phyloP scores from a whole-genome alignment of 1,140 invertebrate species.

The Drosophila tristis region DNA sequence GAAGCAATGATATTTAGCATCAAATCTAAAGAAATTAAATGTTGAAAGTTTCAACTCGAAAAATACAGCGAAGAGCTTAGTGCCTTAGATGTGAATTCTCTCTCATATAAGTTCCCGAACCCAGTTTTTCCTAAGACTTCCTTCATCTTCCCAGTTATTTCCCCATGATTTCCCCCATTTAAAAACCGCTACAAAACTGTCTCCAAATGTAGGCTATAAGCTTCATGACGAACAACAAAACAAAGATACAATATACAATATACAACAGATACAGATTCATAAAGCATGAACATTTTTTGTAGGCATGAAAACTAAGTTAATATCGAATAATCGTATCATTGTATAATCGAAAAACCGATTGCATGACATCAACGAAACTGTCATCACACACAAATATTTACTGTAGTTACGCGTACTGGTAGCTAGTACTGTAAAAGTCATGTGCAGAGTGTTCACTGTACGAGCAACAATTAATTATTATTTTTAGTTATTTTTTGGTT shows the following conservation, averaged over 20 bases:
- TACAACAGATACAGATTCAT: slow-evolving; percentile 23
- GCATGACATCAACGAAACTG: slow-evolving; percentile 38
- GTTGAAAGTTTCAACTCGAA: too few species aligned
- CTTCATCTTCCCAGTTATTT: too few species aligned
- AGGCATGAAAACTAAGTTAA: slow-evolving; percentile 38
- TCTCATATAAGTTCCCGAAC: too few species aligned
- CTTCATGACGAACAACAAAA: slow-evolving; percentile 26
- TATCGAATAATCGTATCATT: slow-evolving; percentile 33
- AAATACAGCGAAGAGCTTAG: too few species aligned
- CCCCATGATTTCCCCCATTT: background rate
- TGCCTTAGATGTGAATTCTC: too few species aligned
- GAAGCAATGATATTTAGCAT: too few species aligned
- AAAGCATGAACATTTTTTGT: slow-evolving; percentile 28
- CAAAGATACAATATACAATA: slow-evolving; percentile 12
- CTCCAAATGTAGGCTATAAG: slow-evolving; percentile 19
- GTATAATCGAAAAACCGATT: slow-evolving; percentile 21
- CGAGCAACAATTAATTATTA: slow-evolving; percentile 28
- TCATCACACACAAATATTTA: slow-evolving; percentile 23
- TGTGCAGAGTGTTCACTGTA: slow-evolving; percentile 55
- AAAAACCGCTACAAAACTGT: slow-evolving; percentile 11
- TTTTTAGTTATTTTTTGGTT: slow-evolving; percentile 4
- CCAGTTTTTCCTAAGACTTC: too few species aligned
- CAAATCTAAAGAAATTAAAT: too few species aligned
- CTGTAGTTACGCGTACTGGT: slow-evolving; percentile 8
- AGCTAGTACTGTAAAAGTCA: slow-evolving; percentile 31